These are phyloP conservation scores for Heliconius eleuchia DNA, from an alignment of 1,140 invertebrate genomes.

Conservation along the genomic window DNA sequence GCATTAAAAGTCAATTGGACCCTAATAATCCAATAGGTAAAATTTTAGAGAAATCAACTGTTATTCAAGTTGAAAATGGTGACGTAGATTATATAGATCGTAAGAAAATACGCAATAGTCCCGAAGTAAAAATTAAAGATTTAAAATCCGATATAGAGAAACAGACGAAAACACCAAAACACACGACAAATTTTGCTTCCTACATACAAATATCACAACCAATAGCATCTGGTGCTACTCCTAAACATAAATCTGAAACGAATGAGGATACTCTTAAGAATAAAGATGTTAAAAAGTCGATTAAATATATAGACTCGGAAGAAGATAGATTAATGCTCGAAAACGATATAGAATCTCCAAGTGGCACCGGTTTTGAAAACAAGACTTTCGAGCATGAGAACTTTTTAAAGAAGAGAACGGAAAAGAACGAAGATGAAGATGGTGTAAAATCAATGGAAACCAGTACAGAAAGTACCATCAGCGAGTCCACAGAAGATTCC, in stretches of 20 bases:
- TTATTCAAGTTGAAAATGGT: constrained; percentile 76
- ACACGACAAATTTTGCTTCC: constrained; percentile 82
- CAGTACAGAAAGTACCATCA: constrained; percentile 71
- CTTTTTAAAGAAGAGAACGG: constrained; percentile 71
- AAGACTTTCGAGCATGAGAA: constrained; percentile 81
- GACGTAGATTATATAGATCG: constrained; percentile 57
- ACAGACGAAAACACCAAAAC: constrained; percentile 71
- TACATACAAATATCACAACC: constrained; percentile 82
- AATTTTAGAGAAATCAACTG: constrained; percentile 79
- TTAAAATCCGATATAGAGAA: constrained; percentile 77
- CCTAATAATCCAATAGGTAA: constrained; percentile 79
- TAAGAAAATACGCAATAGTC: constrained; percentile 51
- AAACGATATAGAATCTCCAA: constrained; percentile 69
- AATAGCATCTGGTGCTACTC: constrained; percentile 56
- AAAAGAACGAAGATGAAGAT: constrained; percentile 59
- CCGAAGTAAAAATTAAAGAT: constrained; percentile 60
- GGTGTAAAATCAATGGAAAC: constrained; percentile 72
- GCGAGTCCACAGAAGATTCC: constrained; percentile 68
- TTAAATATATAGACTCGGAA: constrained; percentile 72
- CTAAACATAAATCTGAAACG: constrained; percentile 48
- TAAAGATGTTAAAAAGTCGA: constrained; percentile 48
- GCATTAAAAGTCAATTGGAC: constrained; percentile 75
- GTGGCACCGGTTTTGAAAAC: constrained; percentile 78
- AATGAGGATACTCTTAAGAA: constrained; percentile 46
- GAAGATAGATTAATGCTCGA: constrained; percentile 57